A percentile compares a stretch with the other conserved stretches of the same genome.
These are phyloP conservation scores for Yponomeuta cagnagella DNA, from an alignment of 2,888 invertebrate genomes.

Conservation along the genomic window DNA sequence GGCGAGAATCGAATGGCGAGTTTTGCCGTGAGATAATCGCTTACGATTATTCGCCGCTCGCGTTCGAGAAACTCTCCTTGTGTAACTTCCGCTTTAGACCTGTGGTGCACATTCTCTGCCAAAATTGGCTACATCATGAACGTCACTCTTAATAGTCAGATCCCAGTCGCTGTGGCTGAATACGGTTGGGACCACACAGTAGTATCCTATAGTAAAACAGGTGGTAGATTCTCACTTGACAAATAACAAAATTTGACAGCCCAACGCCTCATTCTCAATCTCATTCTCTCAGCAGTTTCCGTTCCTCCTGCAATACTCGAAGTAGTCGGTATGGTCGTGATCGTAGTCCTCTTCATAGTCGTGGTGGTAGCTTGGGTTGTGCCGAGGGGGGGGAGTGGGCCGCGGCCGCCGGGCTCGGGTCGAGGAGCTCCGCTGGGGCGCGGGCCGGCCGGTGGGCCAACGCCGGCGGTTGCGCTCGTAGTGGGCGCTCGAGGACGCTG, in stretches of 20 bases:
- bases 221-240: too few species aligned
- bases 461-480: slow-evolving; percentile 51
- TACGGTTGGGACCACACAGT: too few species aligned
- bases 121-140: too few species aligned
- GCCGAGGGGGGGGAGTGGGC: slow-evolving; percentile 19
- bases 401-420: slow-evolving; percentile 4
- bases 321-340: slow-evolving; percentile 40
- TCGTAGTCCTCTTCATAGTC: slow-evolving; percentile 43
- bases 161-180: too few species aligned
- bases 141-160: too few species aligned
- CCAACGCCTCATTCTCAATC: neutral
- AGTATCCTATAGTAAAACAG: too few species aligned
- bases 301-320: slow-evolving; percentile 32
- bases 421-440: slow-evolving; percentile 21
- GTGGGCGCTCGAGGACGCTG: slow-evolving; percentile 49
- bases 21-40: too few species aligned
- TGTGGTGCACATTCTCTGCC: too few species aligned
- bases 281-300: slow-evolving; percentile 1
- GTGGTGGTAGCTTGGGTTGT: slow-evolving; percentile 26
- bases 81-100: too few species aligned
- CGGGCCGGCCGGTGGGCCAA: slow-evolving; percentile 16
- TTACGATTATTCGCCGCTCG: too few species aligned
- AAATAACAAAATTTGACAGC: neutral
- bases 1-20: too few species aligned
- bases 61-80: too few species aligned